Evolutionary conservation across 2,113 vertebrate genomes (phyloP).

Genomic region (Tyrannus savana): DNA sequence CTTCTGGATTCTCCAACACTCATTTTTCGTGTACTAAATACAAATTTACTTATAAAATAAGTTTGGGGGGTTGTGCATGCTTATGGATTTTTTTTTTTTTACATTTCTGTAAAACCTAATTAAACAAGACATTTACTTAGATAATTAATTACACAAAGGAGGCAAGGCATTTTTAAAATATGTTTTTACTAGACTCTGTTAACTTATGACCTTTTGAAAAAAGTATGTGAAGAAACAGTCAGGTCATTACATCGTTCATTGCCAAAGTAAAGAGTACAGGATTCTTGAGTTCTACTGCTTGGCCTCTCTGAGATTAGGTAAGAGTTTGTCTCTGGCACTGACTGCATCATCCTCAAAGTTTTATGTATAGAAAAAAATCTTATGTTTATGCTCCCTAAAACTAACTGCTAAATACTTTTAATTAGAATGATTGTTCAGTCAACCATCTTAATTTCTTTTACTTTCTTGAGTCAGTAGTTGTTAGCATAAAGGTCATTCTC

Average conservation of each 20-base stretch:
- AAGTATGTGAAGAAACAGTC: constrained; percentile 69
- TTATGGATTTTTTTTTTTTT: neutral
- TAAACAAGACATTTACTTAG: neutral
- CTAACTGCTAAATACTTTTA: neutral
- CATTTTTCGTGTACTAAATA: constrained; percentile 62
- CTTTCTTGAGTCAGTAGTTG: neutral
- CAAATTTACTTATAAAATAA: neutral
- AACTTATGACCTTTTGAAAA: constrained; percentile 71
- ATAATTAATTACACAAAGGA: neutral
- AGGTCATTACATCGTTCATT: constrained; percentile 55
- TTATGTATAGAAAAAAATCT: neutral
- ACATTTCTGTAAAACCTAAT: neutral
- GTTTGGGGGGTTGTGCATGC: neutral
- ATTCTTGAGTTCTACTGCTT: constrained; percentile 67
- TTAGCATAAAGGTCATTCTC: neutral
- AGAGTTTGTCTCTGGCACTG: neutral
- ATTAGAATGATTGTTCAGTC: neutral
- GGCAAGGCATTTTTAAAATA: neutral
- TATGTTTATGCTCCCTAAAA: neutral
- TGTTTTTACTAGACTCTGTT: constrained; percentile 52
- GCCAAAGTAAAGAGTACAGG: constrained; percentile 69
- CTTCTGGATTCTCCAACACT: constrained; percentile 29
- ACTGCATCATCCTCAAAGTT: neutral
- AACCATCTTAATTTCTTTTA: neutral
- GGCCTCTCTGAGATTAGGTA: constrained; percentile 73